phyloP scores from a whole-genome alignment of 92 coral and sea anemone genomes.

The Zoanthus sociatus region DNA sequence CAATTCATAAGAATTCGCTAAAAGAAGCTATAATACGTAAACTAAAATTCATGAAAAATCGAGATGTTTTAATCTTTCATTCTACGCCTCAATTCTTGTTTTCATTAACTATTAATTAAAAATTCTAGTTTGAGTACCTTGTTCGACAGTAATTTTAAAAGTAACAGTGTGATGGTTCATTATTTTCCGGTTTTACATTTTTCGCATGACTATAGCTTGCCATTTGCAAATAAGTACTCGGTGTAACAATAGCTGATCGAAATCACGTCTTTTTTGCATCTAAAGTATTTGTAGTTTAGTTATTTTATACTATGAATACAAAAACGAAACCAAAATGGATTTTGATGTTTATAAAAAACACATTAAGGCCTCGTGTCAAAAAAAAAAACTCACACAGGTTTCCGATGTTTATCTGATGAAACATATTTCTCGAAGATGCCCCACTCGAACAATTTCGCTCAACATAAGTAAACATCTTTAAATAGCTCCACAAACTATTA shows the following conservation, averaged over 20 bases:
- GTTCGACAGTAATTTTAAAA: neutral
- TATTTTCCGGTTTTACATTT: neutral
- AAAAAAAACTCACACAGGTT: neutral
- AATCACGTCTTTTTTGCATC: neutral
- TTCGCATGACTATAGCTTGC: neutral
- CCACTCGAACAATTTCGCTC: neutral
- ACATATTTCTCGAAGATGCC: neutral
- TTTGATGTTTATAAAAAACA: conserved; percentile 1
- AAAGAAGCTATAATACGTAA: neutral
- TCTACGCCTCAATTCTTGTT: neutral
- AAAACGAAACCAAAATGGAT: neutral
- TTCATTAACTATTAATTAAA: neutral
- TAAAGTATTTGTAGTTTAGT: neutral
- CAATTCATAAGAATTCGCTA: neutral
- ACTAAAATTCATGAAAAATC: neutral
- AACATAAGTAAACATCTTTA: neutral
- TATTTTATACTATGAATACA: neutral
- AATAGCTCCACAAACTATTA: neutral
- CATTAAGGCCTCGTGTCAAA: neutral
- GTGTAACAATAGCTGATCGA: neutral
- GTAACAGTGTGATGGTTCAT: neutral
- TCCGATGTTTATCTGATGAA: conserved; percentile 34
- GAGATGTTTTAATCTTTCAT: neutral
- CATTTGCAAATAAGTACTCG: neutral
- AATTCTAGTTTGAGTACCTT: too few species aligned